Evolutionary conservation across 2,797 vertebrate genomes (phyloP), one percentile per base, ranked within the genome.

Genomic region (Typhlichthys subterraneus): DNA sequence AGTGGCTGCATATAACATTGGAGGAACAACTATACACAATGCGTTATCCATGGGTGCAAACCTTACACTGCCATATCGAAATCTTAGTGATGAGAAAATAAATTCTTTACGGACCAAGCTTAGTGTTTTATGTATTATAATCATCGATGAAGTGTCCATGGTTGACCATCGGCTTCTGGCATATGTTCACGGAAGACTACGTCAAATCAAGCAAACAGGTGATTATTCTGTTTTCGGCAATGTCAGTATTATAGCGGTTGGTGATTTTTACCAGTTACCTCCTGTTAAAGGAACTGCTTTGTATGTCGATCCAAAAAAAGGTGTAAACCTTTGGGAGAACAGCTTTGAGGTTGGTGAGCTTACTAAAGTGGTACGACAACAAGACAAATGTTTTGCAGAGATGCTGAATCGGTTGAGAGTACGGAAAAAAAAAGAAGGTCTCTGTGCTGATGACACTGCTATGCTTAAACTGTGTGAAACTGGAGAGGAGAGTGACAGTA

Each of bases 61-160:
- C 70, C 8, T 67, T n/a, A 70, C 70, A 19, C 67, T 58, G 31
- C 62, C 67, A 6, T 73, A 65, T 14, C 61, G 23, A 49, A 61
- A 51, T 42, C 72, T 75, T 57, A 67, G 62, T 42, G 70, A 70
- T 38, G 10, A 4, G 1, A 19, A 19, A 12, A 2, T 70, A 12
- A 70, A 76, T 69, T 53, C 73, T 57, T 63, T 76, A 10, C 69
- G 62, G 13, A 59, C 59, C 56, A 17, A 31, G 12, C 49, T 82
- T 45, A 59, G 59, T 4, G 72, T 77, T 70, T 71, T 54, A 29
- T 57, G 76, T 13, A 76, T 77, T 13, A 3, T 73, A 3, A 53
- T 78, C 11, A 78, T 74, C 46, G 72, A 78, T 59, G 65, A 77
- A 49, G 59, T 80, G 9, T 76, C 65, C 6, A 82, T 82, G 76